phyloP scores from a whole-genome alignment of 2,888 invertebrate species.

The Schizaphis graminum region DNA sequence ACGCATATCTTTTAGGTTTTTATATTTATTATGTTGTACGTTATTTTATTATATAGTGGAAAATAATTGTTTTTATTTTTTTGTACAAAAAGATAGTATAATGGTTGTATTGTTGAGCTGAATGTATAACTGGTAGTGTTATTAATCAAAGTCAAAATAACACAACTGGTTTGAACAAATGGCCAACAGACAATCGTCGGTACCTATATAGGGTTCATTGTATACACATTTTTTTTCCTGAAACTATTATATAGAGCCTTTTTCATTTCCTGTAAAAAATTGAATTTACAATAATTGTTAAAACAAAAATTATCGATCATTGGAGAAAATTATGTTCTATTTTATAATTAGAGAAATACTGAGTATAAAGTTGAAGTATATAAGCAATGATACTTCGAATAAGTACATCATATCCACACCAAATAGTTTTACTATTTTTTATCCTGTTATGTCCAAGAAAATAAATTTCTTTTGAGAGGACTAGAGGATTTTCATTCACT shows the following conservation, averaged over 20 bases:
- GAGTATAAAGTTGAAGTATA: not conserved
- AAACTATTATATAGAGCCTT: conserved; percentile 14
- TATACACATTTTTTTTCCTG: not conserved
- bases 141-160: conserved; percentile 65
- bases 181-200: conserved; percentile 45
- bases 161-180: conserved; percentile 62
- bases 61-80: conserved; percentile 60
- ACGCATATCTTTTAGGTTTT: not conserved
- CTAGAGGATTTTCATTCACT: not conserved
- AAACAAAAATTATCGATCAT: conserved; percentile 14
- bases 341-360: conserved; percentile 5
- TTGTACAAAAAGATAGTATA: conserved; percentile 33
- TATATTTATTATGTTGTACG: conserved; percentile 18
- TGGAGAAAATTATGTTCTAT: conserved; percentile 2
- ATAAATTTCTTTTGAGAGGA: not conserved
- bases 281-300: conserved; percentile 27
- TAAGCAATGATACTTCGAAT: not conserved
- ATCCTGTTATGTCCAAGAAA: not conserved
- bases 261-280: conserved; percentile 57
- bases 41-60: conserved; percentile 17
- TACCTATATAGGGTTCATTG: conserved; percentile 33
- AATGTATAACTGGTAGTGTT: conserved; percentile 49
- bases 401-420: not conserved
- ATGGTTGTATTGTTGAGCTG: conserved; percentile 48
- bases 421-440: not conserved